Evolutionary conservation across 2,797 vertebrate species (phyloP).

Genomic region (Xenopus petersii): DNA sequence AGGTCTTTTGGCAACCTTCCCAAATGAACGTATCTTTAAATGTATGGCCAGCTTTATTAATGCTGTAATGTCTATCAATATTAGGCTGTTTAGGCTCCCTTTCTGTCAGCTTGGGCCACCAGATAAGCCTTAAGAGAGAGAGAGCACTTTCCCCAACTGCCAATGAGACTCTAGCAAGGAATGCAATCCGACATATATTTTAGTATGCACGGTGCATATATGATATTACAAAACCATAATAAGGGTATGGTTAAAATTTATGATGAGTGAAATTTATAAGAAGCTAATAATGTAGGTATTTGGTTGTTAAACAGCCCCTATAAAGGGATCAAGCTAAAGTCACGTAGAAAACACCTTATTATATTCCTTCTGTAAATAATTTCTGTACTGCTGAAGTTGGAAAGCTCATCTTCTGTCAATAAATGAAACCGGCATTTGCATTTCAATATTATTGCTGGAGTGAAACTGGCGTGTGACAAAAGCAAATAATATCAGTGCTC

Average conservation of each 20-base stretch:
- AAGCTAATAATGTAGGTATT: slow-evolving; percentile 18
- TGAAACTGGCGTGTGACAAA: slow-evolving; percentile 37
- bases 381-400: slow-evolving; percentile 20
- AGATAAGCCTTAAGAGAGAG: too few relatives aligned
- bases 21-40: too few relatives aligned
- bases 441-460: slow-evolving; percentile 38
- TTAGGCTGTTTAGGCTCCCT: too few relatives aligned
- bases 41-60: too few relatives aligned
- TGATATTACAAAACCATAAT: background rate
- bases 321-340: slow-evolving; percentile 16
- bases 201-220: too few relatives aligned
- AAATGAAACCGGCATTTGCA: slow-evolving; percentile 42
- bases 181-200: too few relatives aligned
- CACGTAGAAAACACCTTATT: slow-evolving; percentile 32
- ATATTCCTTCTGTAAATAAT: slow-evolving; percentile 31
- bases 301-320: slow-evolving; percentile 22
- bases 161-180: too few relatives aligned
- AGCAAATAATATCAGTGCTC: slow-evolving; percentile 32
- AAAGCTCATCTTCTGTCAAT: slow-evolving; percentile 40
- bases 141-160: too few relatives aligned
- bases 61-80: too few relatives aligned
- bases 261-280: slow-evolving; percentile 14
- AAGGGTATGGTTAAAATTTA: background rate
- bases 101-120: too few relatives aligned
- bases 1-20: too few relatives aligned